Percentiles rank a stretch among this genome's conserved stretches.
phyloP scores from a whole-genome alignment of 2,113 vertebrate genomes.

The Dasyurus viverrinus region DNA sequence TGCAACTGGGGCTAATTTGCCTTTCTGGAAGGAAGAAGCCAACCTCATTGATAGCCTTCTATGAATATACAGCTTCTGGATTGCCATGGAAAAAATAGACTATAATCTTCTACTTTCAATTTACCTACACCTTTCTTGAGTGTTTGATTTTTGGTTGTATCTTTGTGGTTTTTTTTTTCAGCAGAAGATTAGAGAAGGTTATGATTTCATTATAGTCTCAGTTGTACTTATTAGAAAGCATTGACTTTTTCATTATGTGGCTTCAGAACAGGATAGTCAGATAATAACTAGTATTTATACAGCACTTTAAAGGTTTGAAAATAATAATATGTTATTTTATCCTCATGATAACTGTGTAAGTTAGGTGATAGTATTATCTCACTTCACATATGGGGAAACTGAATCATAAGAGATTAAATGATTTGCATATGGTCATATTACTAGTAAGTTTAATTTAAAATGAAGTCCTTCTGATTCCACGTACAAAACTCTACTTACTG shows the following conservation, averaged over 20 bases:
- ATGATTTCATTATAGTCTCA: neutral
- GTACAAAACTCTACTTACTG: neutral
- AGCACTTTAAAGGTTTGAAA: neutral
- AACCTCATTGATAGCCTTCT: neutral
- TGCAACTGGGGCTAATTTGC: neutral
- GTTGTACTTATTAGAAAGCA: neutral
- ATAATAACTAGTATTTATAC: neutral
- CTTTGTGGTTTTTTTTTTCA: neutral
- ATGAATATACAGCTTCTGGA: neutral
- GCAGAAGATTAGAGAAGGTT: neutral
- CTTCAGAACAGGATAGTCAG: neutral
- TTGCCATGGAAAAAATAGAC: neutral
- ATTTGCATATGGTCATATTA: neutral
- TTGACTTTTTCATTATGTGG: neutral
- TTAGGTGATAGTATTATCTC: neutral
- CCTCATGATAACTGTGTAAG: neutral
- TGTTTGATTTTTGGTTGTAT: neutral
- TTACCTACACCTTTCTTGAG: neutral
- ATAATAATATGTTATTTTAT: neutral
- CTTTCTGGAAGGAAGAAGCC: neutral
- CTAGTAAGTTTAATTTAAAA: neutral
- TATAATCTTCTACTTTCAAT: neutral
- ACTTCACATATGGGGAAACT: neutral
- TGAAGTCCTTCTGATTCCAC: neutral
- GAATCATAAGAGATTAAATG: neutral